These are phyloP conservation scores for Parotocinclus haroldoi DNA, from an alignment of 2,797 vertebrate species.

Conservation along the genomic window DNA sequence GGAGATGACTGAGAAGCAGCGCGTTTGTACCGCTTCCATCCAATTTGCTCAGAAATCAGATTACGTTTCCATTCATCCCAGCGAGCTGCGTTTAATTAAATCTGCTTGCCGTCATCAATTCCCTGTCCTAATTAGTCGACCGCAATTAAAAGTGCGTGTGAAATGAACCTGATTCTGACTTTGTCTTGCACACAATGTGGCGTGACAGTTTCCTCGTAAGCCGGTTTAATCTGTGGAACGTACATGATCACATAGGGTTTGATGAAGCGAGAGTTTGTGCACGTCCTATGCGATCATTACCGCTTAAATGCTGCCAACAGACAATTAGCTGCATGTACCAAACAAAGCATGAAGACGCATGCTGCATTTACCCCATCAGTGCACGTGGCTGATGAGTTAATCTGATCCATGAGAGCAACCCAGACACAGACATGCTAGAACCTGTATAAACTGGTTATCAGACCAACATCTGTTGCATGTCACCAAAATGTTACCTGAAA, in stretches of 20 bases:
- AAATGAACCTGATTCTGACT: conserved; percentile 61
- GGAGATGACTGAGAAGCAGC: conserved; percentile 33
- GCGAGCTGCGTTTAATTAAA: conserved; percentile 63
- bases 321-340: background rate
- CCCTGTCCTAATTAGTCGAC: conserved; percentile 65
- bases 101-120: conserved; percentile 64
- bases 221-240: background rate
- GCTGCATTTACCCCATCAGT: background rate
- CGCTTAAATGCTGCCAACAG: conserved; percentile 47
- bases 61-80: conserved; percentile 59
- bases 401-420: background rate
- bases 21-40: conserved; percentile 49
- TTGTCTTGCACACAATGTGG: background rate
- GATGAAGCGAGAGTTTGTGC: background rate
- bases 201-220: conserved; percentile 5
- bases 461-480: background rate
- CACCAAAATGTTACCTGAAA: no score
- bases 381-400: background rate
- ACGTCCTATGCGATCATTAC: conserved; percentile 41
- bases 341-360: conserved; percentile 6
- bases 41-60: conserved; percentile 60
- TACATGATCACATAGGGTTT: background rate
- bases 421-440: background rate
- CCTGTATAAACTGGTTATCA: no score
- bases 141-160: conserved; percentile 61